Evolutionary conservation across 2,797 vertebrate genomes (phyloP).

Genomic region (Lemur catta): DNA sequence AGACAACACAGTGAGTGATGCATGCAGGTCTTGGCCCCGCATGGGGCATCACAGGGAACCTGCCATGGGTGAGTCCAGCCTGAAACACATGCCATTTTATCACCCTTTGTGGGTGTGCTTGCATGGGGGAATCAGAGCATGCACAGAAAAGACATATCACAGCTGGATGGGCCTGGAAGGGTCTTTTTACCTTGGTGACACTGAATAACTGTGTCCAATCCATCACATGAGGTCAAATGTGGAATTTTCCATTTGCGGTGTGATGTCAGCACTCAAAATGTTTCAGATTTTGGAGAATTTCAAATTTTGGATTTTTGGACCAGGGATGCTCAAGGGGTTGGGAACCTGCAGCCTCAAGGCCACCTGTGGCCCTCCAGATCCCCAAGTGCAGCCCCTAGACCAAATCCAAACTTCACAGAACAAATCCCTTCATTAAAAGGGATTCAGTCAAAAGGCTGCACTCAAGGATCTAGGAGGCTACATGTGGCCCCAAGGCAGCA

Average conservation of each 20-base stretch:
- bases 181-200: background rate
- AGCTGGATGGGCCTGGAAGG: background rate
- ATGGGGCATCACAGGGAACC: background rate
- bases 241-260: background rate
- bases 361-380: background rate
- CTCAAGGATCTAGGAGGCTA: too few species aligned
- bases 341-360: background rate
- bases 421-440: background rate
- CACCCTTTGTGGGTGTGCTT: background rate
- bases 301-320: background rate
- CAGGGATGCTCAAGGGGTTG: background rate
- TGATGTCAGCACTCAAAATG: background rate
- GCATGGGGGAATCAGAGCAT: background rate
- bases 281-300: background rate
- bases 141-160: background rate
- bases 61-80: background rate
- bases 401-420: background rate
- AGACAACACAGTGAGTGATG: background rate
- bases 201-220: background rate
- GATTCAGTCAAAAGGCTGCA: too few species aligned
- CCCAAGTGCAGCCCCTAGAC: background rate
- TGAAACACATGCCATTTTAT: background rate
- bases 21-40: too few species aligned
- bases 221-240: background rate
- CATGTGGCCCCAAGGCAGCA: too few species aligned